phyloP scores from a whole-genome alignment of 2,888 invertebrate genomes.

The Mesochorus sp. region DNA sequence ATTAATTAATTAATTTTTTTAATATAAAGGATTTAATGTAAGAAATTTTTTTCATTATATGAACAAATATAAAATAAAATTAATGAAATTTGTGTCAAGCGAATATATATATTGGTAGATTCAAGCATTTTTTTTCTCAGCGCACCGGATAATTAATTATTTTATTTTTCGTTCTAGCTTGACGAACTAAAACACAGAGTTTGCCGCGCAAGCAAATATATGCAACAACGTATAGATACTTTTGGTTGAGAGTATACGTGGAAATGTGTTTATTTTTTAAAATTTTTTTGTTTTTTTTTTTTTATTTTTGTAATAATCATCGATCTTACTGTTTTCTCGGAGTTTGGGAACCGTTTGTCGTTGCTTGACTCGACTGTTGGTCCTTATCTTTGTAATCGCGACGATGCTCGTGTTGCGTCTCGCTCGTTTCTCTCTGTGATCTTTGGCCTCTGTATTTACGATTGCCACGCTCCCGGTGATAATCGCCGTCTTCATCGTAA shows the following conservation, averaged over 20 bases:
- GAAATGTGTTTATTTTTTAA: conserved; percentile 32
- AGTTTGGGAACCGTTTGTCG: conserved; percentile 58
- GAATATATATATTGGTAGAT: no score
- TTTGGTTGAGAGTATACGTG: conserved; percentile 54
- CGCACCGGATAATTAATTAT: conserved; percentile 59
- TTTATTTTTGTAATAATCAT: conserved; percentile 57
- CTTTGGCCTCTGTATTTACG: conserved; percentile 76
- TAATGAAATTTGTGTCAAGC: no score
- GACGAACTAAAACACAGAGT: conserved; percentile 65
- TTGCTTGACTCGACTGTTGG: conserved; percentile 61
- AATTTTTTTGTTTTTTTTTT: conserved; percentile 22
- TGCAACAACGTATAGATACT: conserved; percentile 62
- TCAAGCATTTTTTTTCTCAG: no score
- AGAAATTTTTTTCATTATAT: no score
- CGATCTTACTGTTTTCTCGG: conserved; percentile 64
- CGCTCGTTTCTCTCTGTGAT: conserved; percentile 71
- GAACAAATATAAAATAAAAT: no score
- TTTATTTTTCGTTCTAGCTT: conserved; percentile 53
- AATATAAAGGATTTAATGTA: no score
- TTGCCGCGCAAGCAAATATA: conserved; percentile 62
- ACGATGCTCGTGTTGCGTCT: conserved; percentile 63
- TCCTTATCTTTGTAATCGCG: conserved; percentile 69
- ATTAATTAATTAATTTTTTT: no score
- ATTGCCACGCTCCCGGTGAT: conserved; percentile 73
- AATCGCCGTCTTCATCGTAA: conserved; percentile 71